Conservation (phyloP, 92 coral and sea anemone genomes). For the Umimayanthus chanpuru region DNA sequence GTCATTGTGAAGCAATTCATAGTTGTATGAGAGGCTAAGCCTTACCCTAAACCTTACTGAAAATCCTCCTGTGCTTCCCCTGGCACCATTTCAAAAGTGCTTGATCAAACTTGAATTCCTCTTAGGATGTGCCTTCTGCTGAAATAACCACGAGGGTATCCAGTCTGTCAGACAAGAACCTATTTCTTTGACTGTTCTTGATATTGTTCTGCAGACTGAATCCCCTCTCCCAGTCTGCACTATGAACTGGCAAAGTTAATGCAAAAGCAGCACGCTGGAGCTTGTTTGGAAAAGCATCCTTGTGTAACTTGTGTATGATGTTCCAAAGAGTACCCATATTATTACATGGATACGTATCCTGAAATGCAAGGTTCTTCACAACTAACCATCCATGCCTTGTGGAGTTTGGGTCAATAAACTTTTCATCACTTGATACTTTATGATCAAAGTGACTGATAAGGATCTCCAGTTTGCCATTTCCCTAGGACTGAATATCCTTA, state of each 20-base stretch:
- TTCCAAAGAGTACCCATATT: conserved; percentile 58
- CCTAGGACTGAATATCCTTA: conserved; percentile 21
- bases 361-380: conserved; percentile 53
- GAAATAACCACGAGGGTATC: conserved; percentile 56
- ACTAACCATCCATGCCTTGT: conserved; percentile 64
- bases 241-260: conserved; percentile 58
- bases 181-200: conserved; percentile 61
- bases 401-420: conserved; percentile 49
- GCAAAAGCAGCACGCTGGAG: conserved; percentile 43
- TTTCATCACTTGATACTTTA: conserved; percentile 6
- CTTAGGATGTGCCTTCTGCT: conserved; percentile 41
- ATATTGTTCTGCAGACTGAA: conserved; percentile 56
- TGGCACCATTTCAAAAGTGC: conserved; percentile 15
- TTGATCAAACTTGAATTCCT: no score
- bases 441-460: conserved; percentile 42
- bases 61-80: conserved; percentile 46
- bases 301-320: conserved; percentile 50
- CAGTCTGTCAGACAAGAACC: conserved; percentile 49
- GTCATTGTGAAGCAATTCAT: conserved; percentile 24
- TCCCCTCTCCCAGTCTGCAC: conserved; percentile 60
- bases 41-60: conserved; percentile 6
- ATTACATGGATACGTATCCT: conserved; percentile 52
- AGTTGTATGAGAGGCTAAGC: conserved; percentile 37
- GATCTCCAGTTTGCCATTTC: conserved; percentile 23
- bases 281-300: conserved; percentile 53